Evolutionary conservation across 2,888 invertebrate species (phyloP).

Genomic region (Drosophila falleni): DNA sequence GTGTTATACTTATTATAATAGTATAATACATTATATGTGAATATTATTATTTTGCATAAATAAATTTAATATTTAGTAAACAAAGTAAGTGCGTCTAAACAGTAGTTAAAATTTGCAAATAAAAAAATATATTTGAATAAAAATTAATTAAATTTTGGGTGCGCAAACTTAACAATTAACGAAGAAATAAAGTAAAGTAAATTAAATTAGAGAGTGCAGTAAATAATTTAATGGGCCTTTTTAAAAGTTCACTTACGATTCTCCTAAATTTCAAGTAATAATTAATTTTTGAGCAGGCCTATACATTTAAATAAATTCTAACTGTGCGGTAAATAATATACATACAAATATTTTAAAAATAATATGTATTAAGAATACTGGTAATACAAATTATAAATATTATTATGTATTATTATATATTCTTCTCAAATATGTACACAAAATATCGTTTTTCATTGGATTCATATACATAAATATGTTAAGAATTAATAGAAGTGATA

Average conservation of each 20-base stretch:
- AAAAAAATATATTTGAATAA: neutral
- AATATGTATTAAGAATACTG: neutral
- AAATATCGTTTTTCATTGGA: neutral
- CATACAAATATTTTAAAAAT: neutral
- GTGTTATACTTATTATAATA: constrained; percentile 31
- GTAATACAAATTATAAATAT: neutral
- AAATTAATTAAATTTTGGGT: neutral
- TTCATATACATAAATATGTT: constrained; percentile 2
- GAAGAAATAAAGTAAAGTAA: neutral
- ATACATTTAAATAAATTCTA: neutral
- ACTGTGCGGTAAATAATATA: neutral
- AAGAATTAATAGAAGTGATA: constrained; percentile 2
- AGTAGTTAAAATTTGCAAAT: neutral
- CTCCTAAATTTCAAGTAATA: neutral
- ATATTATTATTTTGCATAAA: constrained; percentile 13
- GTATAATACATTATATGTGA: constrained; percentile 46
- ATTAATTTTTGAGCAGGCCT: neutral
- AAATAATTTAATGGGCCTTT: neutral
- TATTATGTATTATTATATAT: neutral
- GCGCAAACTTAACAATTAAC: neutral
- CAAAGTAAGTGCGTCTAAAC: constrained; percentile 58
- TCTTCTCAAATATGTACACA: constrained; percentile 1
- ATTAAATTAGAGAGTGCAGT: neutral
- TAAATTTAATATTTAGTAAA: constrained; percentile 12
- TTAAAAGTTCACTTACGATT: neutral